Percentiles rank a stretch among this genome's conserved stretches.
Conservation (phyloP, 1,140 invertebrate species). For the Drosophila takahashii region DNA sequence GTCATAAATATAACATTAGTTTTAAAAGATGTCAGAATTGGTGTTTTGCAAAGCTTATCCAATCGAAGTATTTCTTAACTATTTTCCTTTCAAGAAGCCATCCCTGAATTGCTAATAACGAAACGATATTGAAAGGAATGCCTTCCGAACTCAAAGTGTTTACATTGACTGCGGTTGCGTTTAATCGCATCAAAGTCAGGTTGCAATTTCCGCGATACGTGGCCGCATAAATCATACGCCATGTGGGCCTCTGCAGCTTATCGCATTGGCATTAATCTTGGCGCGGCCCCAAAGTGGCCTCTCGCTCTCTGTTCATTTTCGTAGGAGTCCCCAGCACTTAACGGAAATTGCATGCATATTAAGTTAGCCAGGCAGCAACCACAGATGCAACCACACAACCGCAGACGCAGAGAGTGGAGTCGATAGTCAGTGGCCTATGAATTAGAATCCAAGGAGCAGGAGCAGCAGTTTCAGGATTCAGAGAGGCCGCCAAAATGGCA, state of each 20-base stretch:
- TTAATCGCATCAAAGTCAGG: conserved; percentile 75
- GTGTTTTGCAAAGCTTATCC: not conserved
- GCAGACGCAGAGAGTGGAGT: conserved; percentile 29
- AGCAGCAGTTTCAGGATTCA: not conserved
- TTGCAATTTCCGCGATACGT: conserved; percentile 72
- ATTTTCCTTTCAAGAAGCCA: no score
- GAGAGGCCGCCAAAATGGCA: conserved; percentile 46
- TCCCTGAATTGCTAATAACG: not conserved
- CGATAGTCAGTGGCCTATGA: conserved; percentile 17
- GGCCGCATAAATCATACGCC: conserved; percentile 80
- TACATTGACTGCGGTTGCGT: conserved; percentile 23
- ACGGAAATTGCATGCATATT: conserved; percentile 83
- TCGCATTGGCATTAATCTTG: conserved; percentile 83
- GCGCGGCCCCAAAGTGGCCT: conserved; percentile 51
- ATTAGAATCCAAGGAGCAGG: conserved; percentile 16
- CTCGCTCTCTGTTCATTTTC: conserved; percentile 25
- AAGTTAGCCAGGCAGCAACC: conserved; percentile 55
- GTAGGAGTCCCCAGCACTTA: conserved; percentile 56
- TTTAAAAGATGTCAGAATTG: not conserved
- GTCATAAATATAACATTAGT: no score
- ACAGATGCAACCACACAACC: conserved; percentile 46
- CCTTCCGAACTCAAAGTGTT: conserved; percentile 12
- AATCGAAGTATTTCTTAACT: not conserved
- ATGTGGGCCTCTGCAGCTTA: conserved; percentile 59
- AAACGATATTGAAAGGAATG: not conserved